Evolutionary conservation across 2,113 vertebrate genomes (phyloP).

Genomic region (Oenanthe melanoleuca): DNA sequence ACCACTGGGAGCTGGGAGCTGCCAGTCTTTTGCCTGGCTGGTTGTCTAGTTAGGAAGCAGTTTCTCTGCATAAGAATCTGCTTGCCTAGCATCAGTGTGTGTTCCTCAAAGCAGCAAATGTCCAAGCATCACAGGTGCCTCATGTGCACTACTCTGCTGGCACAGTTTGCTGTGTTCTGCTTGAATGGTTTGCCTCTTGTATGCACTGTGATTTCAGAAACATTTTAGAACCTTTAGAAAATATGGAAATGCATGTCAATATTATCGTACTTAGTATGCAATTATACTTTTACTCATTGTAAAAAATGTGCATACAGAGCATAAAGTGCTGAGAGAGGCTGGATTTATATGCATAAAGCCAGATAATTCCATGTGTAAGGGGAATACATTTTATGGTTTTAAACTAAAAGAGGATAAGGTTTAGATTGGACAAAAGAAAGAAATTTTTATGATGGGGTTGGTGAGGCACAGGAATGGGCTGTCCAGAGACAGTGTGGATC

Average conservation of each 20-base stretch:
- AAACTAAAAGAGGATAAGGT: not conserved
- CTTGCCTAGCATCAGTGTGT: rapidly evolving
- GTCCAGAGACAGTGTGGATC: no score
- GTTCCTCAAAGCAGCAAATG: not conserved
- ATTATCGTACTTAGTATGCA: not conserved
- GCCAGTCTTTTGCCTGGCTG: not conserved
- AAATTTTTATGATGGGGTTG: not conserved
- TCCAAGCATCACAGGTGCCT: rapidly evolving
- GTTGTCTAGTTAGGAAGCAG: not conserved
- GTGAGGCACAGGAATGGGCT: not conserved
- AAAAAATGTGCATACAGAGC: not conserved
- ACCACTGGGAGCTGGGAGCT: not conserved
- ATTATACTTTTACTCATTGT: not conserved
- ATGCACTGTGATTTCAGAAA: not conserved
- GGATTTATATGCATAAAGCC: not conserved
- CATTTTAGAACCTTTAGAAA: not conserved
- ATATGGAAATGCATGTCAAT: not conserved
- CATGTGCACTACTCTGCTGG: rapidly evolving
- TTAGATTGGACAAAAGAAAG: not conserved
- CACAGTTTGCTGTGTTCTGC: not conserved
- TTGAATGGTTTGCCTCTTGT: not conserved
- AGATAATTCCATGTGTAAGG: not conserved
- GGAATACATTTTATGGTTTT: not conserved
- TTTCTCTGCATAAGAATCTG: not conserved
- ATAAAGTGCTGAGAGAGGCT: not conserved